Evolutionary conservation across 2,888 invertebrate genomes (phyloP).

Genomic region (Zelleria hepariella): DNA sequence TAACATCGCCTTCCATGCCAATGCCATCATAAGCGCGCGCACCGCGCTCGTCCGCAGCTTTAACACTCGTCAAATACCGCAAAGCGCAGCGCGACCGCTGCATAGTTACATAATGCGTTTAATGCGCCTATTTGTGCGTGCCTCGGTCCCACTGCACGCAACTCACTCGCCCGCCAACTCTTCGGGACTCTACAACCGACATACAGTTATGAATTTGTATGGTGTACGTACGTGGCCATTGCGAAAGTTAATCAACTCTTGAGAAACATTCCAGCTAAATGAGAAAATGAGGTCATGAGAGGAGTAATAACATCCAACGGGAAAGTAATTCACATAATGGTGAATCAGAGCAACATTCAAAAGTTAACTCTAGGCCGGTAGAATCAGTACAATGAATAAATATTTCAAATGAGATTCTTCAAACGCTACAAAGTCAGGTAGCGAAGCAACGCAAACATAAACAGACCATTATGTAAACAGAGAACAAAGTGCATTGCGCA

Average conservation of each 20-base stretch:
- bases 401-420: background rate
- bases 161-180: no score
- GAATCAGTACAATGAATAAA: no score
- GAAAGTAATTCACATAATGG: no score
- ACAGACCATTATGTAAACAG: background rate
- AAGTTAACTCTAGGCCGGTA: no score
- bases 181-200: background rate
- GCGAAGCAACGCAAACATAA: background rate
- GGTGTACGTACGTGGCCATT: background rate
- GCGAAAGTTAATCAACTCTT: background rate
- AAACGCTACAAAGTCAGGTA: background rate
- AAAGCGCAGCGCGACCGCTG: conserved; percentile 38
- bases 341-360: no score
- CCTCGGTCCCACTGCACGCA: background rate
- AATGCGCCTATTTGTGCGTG: background rate
- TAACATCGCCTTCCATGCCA: conserved; percentile 40
- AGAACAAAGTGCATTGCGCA: conserved; percentile 30
- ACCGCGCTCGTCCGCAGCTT: conserved; percentile 64
- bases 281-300: no score
- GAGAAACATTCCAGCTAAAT: background rate
- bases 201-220: background rate
- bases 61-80: conserved; percentile 63
- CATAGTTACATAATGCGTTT: conserved; percentile 13
- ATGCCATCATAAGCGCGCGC: conserved; percentile 55
- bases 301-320: no score